Evolutionary conservation across 1,140 invertebrate genomes (phyloP), one percentile per base, ranked within the genome.

Genomic region (Halesus radiatus): DNA sequence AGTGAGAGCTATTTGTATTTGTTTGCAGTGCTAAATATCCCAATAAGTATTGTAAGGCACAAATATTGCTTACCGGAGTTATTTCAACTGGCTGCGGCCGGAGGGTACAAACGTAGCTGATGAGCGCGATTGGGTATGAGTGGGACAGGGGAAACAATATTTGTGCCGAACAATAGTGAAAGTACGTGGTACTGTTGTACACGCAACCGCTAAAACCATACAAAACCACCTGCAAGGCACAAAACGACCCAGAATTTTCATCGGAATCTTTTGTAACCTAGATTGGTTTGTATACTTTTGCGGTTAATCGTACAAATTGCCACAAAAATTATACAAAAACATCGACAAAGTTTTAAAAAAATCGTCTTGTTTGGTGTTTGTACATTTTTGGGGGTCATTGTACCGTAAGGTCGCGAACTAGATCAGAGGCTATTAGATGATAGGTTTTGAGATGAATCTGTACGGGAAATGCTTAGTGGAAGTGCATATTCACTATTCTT

Each of bases 151-250:
- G 23, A 22, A 70, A 58, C 72, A 78, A 78, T 80, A 83, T 79
- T 92, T 93, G 93, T 94, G 93, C 93, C 93, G 93, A 94, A 94
- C 93, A 94, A 94, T 93, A 94, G 93, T 93, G 93, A 94, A 92
- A 89, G 85, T 85, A 37, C 60, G 32, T n/a, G 15, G 26, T 15
- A n/a, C 62, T 3, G 32, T n/a, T 72, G n/a, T 26, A 26, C 16
- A 26, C 29, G 10, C 62, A n/a, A 66, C 22, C 23, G 10, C 37
- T 13, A 45, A 37, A 45, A 13, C 37, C 10, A 45, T 13, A 45
- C 37, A 45, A 13, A 45, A 45, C 37, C 37, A 45, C 37, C 37
- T 2, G 13, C 37, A 3, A 45, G 37, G 8, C 13, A 45, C 37
- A 45, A 45, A 45, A 45, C 10, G 37, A 45, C 37, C 37, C 37